A percentile compares a stretch with the other conserved stretches of the same genome.
These are phyloP conservation scores for Lepidurus packardi DNA, from an alignment of 1,140 invertebrate species.

Conservation along the genomic window DNA sequence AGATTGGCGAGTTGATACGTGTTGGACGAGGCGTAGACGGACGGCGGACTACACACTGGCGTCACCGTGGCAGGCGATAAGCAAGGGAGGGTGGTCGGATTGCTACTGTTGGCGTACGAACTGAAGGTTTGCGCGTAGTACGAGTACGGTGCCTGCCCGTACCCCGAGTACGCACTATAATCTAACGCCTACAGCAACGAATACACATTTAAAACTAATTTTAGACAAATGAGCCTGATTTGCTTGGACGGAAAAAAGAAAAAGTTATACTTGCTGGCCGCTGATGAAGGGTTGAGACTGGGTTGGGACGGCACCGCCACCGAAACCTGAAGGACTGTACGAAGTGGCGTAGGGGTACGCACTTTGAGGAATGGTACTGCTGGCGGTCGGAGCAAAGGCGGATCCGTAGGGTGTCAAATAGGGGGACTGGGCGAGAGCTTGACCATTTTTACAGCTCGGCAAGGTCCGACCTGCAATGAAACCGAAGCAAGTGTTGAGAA, in stretches of 20 bases:
- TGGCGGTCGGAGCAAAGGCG: slow-evolving; percentile 31
- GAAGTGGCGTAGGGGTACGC: slow-evolving; percentile 37
- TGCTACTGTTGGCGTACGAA: slow-evolving; percentile 34
- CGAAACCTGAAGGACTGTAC: slow-evolving; percentile 23
- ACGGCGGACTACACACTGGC: slow-evolving; percentile 16
- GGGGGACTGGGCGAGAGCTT: slow-evolving; percentile 37
- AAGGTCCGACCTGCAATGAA: neutral
- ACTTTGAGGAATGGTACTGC: slow-evolving; percentile 34
- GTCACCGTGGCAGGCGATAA: slow-evolving; percentile 24
- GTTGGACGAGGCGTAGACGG: slow-evolving; percentile 5
- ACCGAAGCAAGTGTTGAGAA: neutral
- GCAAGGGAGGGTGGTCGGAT: slow-evolving; percentile 26
- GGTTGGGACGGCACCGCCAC: slow-evolving; percentile 34
- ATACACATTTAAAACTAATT: slow-evolving; percentile 19
- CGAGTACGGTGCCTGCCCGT: slow-evolving; percentile 40
- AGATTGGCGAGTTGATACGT: slow-evolving; percentile 27
- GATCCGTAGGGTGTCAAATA: slow-evolving; percentile 42
- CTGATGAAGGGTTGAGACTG: slow-evolving; percentile 38
- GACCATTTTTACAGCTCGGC: neutral
- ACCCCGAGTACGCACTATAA: slow-evolving; percentile 38
- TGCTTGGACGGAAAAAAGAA: neutral
- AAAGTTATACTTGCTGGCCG: slow-evolving; percentile 35
- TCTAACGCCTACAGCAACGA: slow-evolving; percentile 37
- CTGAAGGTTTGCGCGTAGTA: slow-evolving; percentile 39
- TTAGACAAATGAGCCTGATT: neutral